Evolutionary conservation across 2,113 vertebrate species (phyloP), one percentile per base, ranked within the genome.

Genomic region (Mus musculus): DNA sequence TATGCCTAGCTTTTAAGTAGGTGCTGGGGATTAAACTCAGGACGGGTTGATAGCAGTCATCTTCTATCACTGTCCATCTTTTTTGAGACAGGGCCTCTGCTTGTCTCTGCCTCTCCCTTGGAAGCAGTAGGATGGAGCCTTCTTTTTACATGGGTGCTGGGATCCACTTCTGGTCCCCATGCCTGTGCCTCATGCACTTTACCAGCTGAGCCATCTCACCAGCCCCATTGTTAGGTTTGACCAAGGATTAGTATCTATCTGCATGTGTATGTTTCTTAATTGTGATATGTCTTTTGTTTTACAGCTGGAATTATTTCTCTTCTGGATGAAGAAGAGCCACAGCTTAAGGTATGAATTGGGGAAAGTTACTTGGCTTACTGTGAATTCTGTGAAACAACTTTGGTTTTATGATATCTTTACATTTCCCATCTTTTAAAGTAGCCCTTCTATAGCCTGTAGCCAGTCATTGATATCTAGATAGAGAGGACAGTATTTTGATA

Each of bases 271-370:
- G 69, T 72, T 91, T 96, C 11, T 59, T 91, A 93, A 91, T 88
- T 88, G 65, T 71, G 80, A 89, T 95, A 59, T 36, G 1, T 71
- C 10, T 96, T 97, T 98, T 98, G 30, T 98, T 95, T 98, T 98
- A 67, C 90, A 99, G 99, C 99, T 99, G 99, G 99, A 97, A 99
- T 99, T 89, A 99, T 99, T 98, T 99, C 99, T 88, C 99, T 99
- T 97, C 99, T 99, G 98, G 99, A 99, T 98, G 99, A 99, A 98
- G 99, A 99, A 96, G 99, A 99, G 97, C 99, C 99, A 69, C 99
- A 99, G 96, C 99, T 99, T 89, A 99, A 99, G 99, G 99, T 99
- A 99, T 97, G 94, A 7, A 26, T 72, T 49, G n/a, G 95, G 96
- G 75, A 52, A 94, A 69, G 67, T 92, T 81, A 93, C 75, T 89